Percentiles rank a stretch among this genome's conserved stretches.
phyloP scores from a whole-genome alignment of 2,888 invertebrate species.

The Proisotoma minuta region DNA sequence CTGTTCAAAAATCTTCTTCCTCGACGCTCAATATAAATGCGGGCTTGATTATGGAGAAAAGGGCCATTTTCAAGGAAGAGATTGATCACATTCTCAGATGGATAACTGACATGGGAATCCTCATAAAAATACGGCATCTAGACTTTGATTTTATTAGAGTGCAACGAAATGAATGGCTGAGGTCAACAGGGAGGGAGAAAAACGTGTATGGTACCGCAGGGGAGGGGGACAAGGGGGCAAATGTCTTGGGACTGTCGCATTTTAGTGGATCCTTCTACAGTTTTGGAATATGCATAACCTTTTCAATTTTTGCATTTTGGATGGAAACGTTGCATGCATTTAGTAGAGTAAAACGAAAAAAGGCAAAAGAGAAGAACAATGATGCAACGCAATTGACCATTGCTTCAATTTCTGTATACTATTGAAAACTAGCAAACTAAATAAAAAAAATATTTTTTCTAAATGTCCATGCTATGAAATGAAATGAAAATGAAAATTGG shows the following conservation, averaged over 20 bases:
- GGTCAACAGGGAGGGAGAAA: background rate
- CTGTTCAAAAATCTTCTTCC: constrained; percentile 31
- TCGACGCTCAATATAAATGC: constrained; percentile 30
- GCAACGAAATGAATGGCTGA: constrained; percentile 24
- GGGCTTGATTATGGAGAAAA: constrained; percentile 32
- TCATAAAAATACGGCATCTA: constrained; percentile 20
- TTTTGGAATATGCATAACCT: background rate
- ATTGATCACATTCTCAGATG: constrained; percentile 22
- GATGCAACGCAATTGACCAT: no score
- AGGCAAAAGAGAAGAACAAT: no score
- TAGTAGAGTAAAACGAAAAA: background rate
- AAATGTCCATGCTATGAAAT: no score
- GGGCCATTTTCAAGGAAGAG: constrained; percentile 18
- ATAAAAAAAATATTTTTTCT: no score
- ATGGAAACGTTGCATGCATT: background rate
- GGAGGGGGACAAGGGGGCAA: background rate
- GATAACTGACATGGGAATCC: constrained; percentile 24
- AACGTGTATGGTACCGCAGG: background rate
- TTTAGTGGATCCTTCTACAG: background rate
- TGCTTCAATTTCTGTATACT: no score
- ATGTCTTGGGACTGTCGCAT: background rate
- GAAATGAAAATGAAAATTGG: no score
- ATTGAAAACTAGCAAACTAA: no score
- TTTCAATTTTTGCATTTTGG: background rate
- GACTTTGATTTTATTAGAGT: constrained; percentile 21